Percentiles rank a stretch among this genome's conserved stretches.
Evolutionary conservation across 2,113 vertebrate species (phyloP).

Genomic region (Osmerus eperlanus): DNA sequence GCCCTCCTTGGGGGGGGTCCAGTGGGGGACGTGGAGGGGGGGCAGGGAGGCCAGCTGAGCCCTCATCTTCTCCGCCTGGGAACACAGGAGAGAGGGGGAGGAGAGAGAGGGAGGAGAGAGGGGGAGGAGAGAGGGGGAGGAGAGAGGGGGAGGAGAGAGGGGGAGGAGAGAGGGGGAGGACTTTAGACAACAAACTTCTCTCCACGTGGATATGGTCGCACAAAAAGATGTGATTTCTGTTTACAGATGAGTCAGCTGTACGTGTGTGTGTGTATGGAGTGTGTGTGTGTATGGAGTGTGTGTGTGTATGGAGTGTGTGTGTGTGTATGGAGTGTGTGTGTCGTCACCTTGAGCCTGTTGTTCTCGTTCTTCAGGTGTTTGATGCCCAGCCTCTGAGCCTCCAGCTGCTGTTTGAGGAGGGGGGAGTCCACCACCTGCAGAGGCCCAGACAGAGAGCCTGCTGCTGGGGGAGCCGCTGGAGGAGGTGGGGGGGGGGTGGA

Average conservation of each 20-base stretch:
- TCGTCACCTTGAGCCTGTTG: conserved; percentile 82
- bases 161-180: too few species aligned
- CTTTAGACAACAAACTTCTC: too few species aligned
- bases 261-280: background rate
- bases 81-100: background rate
- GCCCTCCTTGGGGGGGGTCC: conserved; percentile 64
- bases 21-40: conserved; percentile 75
- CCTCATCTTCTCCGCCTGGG: conserved; percentile 82
- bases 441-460: conserved; percentile 55
- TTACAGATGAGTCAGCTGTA: too few species aligned
- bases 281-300: too few species aligned
- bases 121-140: too few species aligned
- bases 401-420: conserved; percentile 87
- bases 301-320: too few species aligned
- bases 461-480: conserved; percentile 34
- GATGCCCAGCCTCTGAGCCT: conserved; percentile 80
- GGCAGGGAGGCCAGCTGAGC: conserved; percentile 79
- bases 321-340: too few species aligned
- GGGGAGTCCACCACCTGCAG: conserved; percentile 87
- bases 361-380: conserved; percentile 88
- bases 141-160: too few species aligned
- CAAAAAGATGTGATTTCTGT: too few species aligned
- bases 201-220: too few species aligned
- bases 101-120: too few species aligned
- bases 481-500: background rate